These are phyloP conservation scores for Agapornis roseicollis DNA, from an alignment of 2,113 vertebrate genomes.

Conservation along the genomic window DNA sequence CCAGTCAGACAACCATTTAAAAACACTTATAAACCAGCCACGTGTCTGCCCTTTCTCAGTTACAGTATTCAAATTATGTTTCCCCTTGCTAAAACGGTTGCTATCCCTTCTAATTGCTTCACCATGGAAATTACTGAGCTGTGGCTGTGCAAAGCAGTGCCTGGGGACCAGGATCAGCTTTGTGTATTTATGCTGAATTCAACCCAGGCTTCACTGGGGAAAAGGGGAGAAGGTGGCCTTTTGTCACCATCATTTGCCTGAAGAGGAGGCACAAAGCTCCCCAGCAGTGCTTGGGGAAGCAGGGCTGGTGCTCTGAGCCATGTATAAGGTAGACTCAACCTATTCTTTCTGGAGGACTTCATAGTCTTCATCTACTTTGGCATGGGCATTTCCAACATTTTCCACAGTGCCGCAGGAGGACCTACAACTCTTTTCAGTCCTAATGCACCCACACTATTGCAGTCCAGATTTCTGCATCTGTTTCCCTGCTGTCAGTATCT, in stretches of 20 bases:
- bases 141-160: background rate
- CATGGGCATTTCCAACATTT: background rate
- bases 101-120: background rate
- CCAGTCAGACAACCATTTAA: background rate
- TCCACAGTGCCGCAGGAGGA: background rate
- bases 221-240: background rate
- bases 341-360: background rate
- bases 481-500: background rate
- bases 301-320: background rate
- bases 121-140: background rate
- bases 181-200: background rate
- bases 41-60: background rate
- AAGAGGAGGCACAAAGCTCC: background rate
- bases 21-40: background rate
- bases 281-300: fast-evolving
- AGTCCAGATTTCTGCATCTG: background rate
- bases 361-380: background rate
- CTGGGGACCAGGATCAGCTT: background rate
- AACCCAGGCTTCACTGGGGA: background rate
- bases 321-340: too few relatives aligned
- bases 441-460: background rate
- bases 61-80: background rate
- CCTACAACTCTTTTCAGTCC: background rate
- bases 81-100: background rate
- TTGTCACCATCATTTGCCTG: background rate